Base-by-base conservation (phyloP, 2,113 vertebrate genomes). In the Calonectris borealis region DNA sequence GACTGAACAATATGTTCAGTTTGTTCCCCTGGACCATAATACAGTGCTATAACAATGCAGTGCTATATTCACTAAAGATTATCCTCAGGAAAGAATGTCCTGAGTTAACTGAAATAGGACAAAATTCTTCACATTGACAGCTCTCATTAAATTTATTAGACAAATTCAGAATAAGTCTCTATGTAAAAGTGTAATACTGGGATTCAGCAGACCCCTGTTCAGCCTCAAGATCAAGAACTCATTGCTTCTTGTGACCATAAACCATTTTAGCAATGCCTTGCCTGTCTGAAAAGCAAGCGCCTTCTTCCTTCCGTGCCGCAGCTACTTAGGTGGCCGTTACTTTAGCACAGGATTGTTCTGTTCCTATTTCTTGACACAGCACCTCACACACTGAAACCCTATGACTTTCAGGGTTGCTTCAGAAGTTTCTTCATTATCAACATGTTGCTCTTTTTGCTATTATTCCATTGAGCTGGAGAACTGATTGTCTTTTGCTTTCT, bases 11-110 rank as follows among this genome's bases (percentile, higher is more conserved):
- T 81, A 54, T 2, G 9, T 83, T 95, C 76, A 19, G 75, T 86
- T 96, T 90, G 76, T 83, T 96, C 75, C 78, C 42, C 92, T 86
- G 85, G 68, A 69, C 85, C 60, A 58, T 54, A 69, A 85, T 55
- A 44, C 64, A 40, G 49, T 26, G 16, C 61, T 80, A 25, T 65
- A 93, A 88, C 76, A 92, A 66, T 79, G 70, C 66, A 54, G 84
- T 65, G 85, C 38, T 94, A 58, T 64, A 57, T 77, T 96, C 87
- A 64, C 68, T 70, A 18, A 73, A 90, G 85, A 86, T 83, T 89
- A 85, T 83, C 68, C 60, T 73, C 71, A 38, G 68, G 48, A 83
- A 90, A 93, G n/a, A 92, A 88, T 70, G 55, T 13, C 51, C 66
- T n/a, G 62, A n/a, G 46, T 83, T 77, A 90, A 68, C 34, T 38